Conservation (phyloP, 2,888 invertebrate species). For the Himalopsyche japonica region DNA sequence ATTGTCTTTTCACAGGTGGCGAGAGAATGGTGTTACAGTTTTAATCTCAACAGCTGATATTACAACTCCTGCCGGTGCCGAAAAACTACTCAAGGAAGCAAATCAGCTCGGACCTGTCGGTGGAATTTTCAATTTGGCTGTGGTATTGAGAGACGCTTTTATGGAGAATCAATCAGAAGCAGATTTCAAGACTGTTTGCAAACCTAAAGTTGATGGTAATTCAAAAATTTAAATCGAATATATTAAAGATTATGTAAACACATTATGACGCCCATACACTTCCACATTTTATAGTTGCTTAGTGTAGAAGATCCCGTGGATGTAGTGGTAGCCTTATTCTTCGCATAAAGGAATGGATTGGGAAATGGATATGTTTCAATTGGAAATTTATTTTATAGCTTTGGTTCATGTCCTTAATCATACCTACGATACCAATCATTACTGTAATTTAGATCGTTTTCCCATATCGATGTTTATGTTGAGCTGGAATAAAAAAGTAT, state of each 20-base stretch:
- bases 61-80: constrained; percentile 61
- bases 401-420: too few relatives aligned
- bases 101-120: constrained; percentile 67
- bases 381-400: too few relatives aligned
- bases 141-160: constrained; percentile 79
- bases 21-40: constrained; percentile 62
- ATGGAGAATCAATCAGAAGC: constrained; percentile 83
- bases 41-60: constrained; percentile 67
- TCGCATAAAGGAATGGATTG: too few relatives aligned
- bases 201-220: constrained; percentile 79
- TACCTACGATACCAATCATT: too few relatives aligned
- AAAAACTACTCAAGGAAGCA: constrained; percentile 59
- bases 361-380: too few relatives aligned
- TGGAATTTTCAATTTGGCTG: constrained; percentile 53
- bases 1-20: constrained; percentile 47
- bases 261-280: too few relatives aligned
- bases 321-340: too few relatives aligned
- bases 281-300: too few relatives aligned
- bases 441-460: too few relatives aligned
- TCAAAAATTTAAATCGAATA: background rate
- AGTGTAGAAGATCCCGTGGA: too few relatives aligned
- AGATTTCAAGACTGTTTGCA: constrained; percentile 78
- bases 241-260: background rate
- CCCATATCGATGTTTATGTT: too few relatives aligned
- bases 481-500: too few relatives aligned